phyloP scores from a whole-genome alignment of 2,888 invertebrate species.

The Agonopterix heracliana region DNA sequence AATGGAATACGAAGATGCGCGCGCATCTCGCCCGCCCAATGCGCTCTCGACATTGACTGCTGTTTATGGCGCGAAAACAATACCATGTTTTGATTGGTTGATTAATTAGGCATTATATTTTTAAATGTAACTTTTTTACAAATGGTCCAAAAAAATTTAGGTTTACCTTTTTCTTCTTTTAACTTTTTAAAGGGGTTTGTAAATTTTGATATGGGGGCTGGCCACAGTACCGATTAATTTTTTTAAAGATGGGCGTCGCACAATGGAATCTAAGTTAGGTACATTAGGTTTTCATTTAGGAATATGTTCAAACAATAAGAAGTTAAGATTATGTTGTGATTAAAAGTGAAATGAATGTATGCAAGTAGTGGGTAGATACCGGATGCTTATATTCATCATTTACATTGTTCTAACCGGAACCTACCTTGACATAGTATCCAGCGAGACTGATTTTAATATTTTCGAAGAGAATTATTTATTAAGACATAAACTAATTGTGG shows the following conservation, averaged over 20 bases:
- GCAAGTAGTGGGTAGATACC: slow-evolving; percentile 35
- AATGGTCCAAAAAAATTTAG: neutral
- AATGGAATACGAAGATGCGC: slow-evolving; percentile 26
- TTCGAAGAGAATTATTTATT: slow-evolving; percentile 25
- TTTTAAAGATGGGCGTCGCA: too few relatives aligned
- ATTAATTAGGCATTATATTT: neutral
- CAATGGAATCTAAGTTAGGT: too few relatives aligned
- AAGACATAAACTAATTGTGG: slow-evolving; percentile 29
- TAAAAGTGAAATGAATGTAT: neutral
- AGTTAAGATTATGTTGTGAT: too few relatives aligned
- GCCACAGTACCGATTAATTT: too few relatives aligned
- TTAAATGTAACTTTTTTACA: neutral
- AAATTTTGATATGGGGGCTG: neutral
- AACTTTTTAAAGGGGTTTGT: neutral
- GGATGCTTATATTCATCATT: slow-evolving; percentile 38
- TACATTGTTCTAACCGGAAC: slow-evolving; percentile 32
- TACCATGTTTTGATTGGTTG: slow-evolving; percentile 2
- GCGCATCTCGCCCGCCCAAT: slow-evolving; percentile 20
- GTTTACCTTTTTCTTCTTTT: neutral
- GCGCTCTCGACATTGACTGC: slow-evolving; percentile 11
- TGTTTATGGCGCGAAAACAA: slow-evolving; percentile 15
- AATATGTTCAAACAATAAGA: too few relatives aligned
- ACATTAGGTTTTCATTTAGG: too few relatives aligned
- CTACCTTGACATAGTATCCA: slow-evolving; percentile 47
- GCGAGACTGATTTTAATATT: slow-evolving; percentile 12